Evolutionary conservation across 2,797 vertebrate species (phyloP).

Genomic region (Coluber constrictor): DNA sequence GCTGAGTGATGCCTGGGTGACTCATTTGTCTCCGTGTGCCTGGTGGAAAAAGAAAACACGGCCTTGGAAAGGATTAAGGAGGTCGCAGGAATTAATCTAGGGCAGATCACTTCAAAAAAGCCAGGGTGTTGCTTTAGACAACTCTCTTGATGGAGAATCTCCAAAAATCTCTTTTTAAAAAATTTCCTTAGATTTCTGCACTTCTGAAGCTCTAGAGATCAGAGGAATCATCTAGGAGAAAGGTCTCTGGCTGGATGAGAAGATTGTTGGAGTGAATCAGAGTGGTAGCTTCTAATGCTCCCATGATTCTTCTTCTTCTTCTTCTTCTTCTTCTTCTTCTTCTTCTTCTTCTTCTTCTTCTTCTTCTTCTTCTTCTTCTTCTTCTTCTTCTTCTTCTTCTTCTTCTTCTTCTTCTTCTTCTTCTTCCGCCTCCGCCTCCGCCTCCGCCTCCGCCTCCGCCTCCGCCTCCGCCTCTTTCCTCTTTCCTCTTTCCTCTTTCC

Average conservation of each 20-base stretch:
- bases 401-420: not conserved
- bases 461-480: too few relatives aligned
- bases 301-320: not conserved
- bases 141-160: not conserved
- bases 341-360: too few relatives aligned
- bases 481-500: accelerated
- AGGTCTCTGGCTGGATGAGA: too few relatives aligned
- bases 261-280: not conserved
- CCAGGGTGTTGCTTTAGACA: not conserved
- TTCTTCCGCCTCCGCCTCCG: accelerated
- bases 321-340: not conserved
- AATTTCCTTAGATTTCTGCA: not conserved
- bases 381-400: accelerated
- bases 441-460: accelerated
- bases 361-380: not conserved
- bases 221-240: not conserved
- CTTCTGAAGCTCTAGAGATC: not conserved
- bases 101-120: not conserved
- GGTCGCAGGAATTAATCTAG: not conserved
- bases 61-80: not conserved
- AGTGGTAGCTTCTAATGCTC: not conserved
- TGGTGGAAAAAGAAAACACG: not conserved
- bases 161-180: not conserved
- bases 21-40: not conserved
- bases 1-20: slow-evolving; percentile 6